Conservation (phyloP, 2,888 invertebrate species). For the Crossocerus cetratus region DNA sequence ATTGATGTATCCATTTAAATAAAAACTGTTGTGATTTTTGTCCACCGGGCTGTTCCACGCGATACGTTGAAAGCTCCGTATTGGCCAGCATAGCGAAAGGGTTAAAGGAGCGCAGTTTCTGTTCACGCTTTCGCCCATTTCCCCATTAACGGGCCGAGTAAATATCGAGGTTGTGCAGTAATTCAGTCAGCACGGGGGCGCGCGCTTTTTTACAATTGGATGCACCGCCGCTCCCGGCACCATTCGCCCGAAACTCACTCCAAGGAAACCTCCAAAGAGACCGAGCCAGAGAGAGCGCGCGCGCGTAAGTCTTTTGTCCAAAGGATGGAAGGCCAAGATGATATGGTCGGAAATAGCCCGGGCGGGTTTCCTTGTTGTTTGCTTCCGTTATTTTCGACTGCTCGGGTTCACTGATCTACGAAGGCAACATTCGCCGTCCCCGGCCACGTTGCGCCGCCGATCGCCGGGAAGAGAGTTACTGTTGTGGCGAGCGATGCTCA, state of each 20-base stretch:
- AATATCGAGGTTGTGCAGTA: slow-evolving; percentile 49
- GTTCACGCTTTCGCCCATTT: slow-evolving; percentile 60
- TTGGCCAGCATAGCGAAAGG: neutral
- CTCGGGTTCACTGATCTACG: slow-evolving; percentile 43
- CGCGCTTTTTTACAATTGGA: slow-evolving; percentile 14
- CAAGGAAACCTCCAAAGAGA: too few species aligned
- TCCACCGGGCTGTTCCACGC: too few species aligned
- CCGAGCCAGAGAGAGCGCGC: too few species aligned
- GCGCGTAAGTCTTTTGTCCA: neutral
- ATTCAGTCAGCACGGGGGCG: slow-evolving; percentile 27
- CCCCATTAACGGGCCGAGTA: slow-evolving; percentile 51
- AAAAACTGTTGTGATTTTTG: too few species aligned
- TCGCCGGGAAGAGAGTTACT: neutral
- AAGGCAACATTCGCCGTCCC: neutral
- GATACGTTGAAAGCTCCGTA: neutral
- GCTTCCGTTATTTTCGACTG: slow-evolving; percentile 50
- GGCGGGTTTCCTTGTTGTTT: slow-evolving; percentile 22
- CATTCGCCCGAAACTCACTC: too few species aligned
- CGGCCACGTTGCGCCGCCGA: neutral
- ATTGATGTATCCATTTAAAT: too few species aligned
- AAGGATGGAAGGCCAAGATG: slow-evolving; percentile 7
- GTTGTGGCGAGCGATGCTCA: too few species aligned
- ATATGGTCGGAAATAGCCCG: slow-evolving; percentile 9
- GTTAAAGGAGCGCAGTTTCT: slow-evolving; percentile 23
- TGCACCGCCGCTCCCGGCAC: too few species aligned